Conservation (phyloP, 2,113 vertebrate genomes). For the Oceanites oceanicus region DNA sequence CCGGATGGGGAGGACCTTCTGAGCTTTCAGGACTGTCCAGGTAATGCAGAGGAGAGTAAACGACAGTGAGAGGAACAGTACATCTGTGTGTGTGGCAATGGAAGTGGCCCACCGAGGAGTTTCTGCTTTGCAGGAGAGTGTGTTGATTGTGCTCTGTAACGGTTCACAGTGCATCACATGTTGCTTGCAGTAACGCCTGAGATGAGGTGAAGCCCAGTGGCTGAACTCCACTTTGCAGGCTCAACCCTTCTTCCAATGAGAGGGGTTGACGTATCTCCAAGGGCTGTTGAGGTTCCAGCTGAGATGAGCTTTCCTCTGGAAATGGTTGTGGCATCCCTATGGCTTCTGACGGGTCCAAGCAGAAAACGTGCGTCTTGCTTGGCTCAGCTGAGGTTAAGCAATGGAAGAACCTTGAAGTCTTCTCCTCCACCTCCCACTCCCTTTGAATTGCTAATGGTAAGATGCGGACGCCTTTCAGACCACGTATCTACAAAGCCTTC, state of each 20-base stretch:
- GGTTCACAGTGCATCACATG: neutral
- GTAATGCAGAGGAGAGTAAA: neutral
- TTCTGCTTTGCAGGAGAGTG: neutral
- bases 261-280: neutral
- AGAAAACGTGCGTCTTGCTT: neutral
- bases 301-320: neutral
- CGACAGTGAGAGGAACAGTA: neutral
- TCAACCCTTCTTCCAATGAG: neutral
- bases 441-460: neutral
- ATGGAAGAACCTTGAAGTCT: neutral
- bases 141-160: neutral
- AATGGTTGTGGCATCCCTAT: neutral
- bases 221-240: neutral
- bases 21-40: neutral
- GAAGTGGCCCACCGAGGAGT: neutral
- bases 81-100: neutral
- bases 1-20: neutral
- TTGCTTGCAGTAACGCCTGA: neutral
- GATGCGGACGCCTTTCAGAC: rapidly evolving
- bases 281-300: neutral
- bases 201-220: neutral
- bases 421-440: neutral
- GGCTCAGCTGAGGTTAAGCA: neutral
- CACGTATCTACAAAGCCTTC: neutral
- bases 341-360: neutral